phyloP scores from a whole-genome alignment of 1,140 invertebrate genomes.

The Pseudachorutes palmiensis region DNA sequence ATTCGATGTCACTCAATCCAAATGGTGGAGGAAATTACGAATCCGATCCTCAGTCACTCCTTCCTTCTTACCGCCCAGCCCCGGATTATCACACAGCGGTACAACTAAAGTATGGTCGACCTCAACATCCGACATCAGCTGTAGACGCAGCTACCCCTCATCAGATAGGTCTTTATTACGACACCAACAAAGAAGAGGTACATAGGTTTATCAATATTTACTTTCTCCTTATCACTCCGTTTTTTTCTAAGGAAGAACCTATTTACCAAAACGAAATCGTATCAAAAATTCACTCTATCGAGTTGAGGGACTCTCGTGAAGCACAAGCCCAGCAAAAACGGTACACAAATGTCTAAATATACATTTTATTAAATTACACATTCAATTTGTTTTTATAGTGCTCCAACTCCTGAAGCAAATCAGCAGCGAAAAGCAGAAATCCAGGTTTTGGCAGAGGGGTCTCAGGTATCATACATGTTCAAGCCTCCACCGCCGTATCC shows the following conservation, averaged over 20 bases:
- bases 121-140: not conserved
- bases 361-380: not conserved
- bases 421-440: constrained; percentile 2
- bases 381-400: not conserved
- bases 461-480: constrained; percentile 61
- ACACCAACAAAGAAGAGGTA: too few species aligned
- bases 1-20: too few species aligned
- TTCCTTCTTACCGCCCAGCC: constrained; percentile 81
- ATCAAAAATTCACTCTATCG: constrained; percentile 38
- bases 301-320: constrained; percentile 30
- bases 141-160: too few species aligned
- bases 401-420: not conserved
- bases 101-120: constrained; percentile 50
- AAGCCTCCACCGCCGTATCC: constrained; percentile 72
- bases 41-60: constrained; percentile 51
- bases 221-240: not conserved
- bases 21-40: too few species aligned
- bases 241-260: constrained; percentile 31
- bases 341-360: not conserved
- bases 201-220: too few species aligned
- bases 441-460: constrained; percentile 43
- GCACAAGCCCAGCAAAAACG: not conserved
- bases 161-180: too few species aligned
- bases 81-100: constrained; percentile 91
- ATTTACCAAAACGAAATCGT: constrained; percentile 39